These are phyloP conservation scores for Nomada ruficornis DNA, from an alignment of 2,888 invertebrate species.

Conservation along the genomic window DNA sequence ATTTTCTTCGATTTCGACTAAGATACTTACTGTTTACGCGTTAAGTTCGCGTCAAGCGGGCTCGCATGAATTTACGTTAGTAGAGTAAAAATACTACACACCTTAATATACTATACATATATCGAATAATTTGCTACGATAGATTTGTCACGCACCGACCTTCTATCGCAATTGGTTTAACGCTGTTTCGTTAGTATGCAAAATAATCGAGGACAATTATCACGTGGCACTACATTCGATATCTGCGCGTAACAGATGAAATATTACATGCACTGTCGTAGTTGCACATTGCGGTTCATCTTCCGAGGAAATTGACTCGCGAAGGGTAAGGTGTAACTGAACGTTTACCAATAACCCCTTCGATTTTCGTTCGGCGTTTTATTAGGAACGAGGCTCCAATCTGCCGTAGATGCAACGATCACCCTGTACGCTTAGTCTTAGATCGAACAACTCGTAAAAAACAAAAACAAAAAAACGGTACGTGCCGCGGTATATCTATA, in stretches of 20 bases:
- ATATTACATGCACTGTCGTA: not conserved
- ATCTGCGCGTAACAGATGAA: not conserved
- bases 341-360: not conserved
- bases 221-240: not conserved
- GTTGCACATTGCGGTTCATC: not conserved
- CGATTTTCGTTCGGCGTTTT: conserved; percentile 6
- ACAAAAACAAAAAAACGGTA: conserved; percentile 13
- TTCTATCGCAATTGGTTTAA: not conserved
- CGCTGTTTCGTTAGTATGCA: too few species aligned
- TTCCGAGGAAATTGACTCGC: not conserved
- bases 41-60: not conserved
- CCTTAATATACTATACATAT: not conserved
- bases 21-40: not conserved
- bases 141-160: not conserved
- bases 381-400: not conserved
- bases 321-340: not conserved
- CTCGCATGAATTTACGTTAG: not conserved
- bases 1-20: not conserved
- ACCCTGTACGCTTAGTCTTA: conserved; percentile 41
- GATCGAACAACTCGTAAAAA: conserved; percentile 32
- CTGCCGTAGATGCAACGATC: conserved; percentile 13
- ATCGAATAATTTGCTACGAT: not conserved
- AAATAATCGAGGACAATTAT: not conserved
- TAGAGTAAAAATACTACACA: not conserved
- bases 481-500: conserved; percentile 42